Evolutionary conservation across 2,797 vertebrate species (phyloP).

Genomic region (Pangasius krempfi): DNA sequence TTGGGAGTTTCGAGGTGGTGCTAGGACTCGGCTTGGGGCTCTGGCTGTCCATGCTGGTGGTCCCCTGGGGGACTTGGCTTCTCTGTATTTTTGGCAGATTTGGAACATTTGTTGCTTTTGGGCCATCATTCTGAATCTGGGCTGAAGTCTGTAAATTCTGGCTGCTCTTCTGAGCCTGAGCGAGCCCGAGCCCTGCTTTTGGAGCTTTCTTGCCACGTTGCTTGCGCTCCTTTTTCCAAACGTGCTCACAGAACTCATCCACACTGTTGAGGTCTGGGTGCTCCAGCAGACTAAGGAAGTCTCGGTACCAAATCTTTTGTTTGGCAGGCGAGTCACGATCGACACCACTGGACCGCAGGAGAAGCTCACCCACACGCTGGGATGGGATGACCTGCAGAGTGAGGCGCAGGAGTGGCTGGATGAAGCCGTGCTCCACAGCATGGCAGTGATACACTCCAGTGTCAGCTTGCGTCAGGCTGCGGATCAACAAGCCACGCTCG

Average conservation of each 20-base stretch:
- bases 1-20: constrained; percentile 55
- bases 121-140: constrained; percentile 15
- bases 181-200: constrained; percentile 1
- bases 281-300: constrained; percentile 96
- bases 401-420: constrained; percentile 91
- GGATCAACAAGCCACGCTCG: constrained; percentile 91
- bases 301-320: constrained; percentile 92
- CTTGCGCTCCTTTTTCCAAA: constrained; percentile 96
- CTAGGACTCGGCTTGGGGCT: constrained; percentile 60
- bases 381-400: constrained; percentile 92
- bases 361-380: constrained; percentile 88
- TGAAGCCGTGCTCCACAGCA: constrained; percentile 95
- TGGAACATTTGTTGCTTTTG: constrained; percentile 44
- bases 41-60: constrained; percentile 66
- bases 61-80: constrained; percentile 35
- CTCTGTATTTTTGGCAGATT: constrained; percentile 46
- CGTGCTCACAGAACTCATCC: constrained; percentile 98
- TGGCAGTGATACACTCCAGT: constrained; percentile 91
- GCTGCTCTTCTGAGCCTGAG: constrained; percentile 43
- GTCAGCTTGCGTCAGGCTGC: constrained; percentile 84
- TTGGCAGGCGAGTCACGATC: constrained; percentile 59
- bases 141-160: constrained; percentile 40
- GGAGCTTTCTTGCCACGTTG: constrained; percentile 86
- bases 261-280: constrained; percentile 95
- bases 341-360: constrained; percentile 72